Percentiles rank a stretch among this genome's conserved stretches.
These are phyloP conservation scores for Cheilosia urbana DNA, from an alignment of 2,888 invertebrate species.

Conservation along the genomic window DNA sequence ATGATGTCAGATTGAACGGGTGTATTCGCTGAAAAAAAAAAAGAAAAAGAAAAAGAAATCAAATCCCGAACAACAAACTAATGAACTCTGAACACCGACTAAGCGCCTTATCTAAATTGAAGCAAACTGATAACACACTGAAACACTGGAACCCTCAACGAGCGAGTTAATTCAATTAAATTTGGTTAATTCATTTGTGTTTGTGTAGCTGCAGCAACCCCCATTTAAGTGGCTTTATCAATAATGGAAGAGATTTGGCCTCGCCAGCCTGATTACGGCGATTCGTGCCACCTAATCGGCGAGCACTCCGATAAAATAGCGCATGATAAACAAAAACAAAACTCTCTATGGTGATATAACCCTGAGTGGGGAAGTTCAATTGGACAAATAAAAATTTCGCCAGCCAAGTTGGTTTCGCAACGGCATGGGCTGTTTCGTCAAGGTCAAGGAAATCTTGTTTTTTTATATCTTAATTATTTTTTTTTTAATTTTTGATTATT, in stretches of 20 bases:
- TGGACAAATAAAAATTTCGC: conserved; percentile 30
- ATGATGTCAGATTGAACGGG: conserved; percentile 48
- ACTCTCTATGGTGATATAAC: not conserved
- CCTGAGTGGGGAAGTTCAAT: conserved; percentile 40
- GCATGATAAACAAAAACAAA: conserved; percentile 59
- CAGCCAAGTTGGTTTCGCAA: not conserved
- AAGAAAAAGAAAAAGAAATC: conserved; percentile 18
- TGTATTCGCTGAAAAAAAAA: conserved; percentile 43
- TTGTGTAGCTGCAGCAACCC: conserved; percentile 36
- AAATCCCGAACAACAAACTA: conserved; percentile 32
- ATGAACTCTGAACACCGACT: conserved; percentile 39
- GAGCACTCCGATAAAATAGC: conserved; percentile 44
- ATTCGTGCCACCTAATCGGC: conserved; percentile 49
- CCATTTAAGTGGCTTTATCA: conserved; percentile 66
- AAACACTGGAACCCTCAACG: conserved; percentile 47
- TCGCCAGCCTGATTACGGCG: conserved; percentile 55
- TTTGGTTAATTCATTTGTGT: conserved; percentile 68
- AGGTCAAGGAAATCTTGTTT: conserved; percentile 41
- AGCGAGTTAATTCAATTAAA: conserved; percentile 74
- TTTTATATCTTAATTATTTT: not conserved
- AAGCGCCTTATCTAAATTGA: conserved; percentile 69
- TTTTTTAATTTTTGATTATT: not conserved
- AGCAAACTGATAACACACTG: conserved; percentile 51
- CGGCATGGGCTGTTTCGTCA: conserved; percentile 7
- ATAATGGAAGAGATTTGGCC: conserved; percentile 69